Base-by-base conservation (phyloP, 2,888 invertebrate species). In the Archips xylosteana region DNA sequence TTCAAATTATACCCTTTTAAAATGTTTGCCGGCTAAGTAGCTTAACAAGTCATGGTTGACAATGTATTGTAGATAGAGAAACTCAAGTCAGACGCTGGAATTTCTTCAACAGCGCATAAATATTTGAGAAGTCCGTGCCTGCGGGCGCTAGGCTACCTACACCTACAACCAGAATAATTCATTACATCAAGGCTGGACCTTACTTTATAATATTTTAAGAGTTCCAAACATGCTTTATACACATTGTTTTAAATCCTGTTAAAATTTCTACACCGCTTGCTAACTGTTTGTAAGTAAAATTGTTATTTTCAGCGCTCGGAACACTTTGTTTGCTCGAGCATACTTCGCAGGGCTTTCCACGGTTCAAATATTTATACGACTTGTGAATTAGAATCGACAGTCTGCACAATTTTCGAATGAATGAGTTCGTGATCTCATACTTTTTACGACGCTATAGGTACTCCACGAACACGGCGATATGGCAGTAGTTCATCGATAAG, bases 131-230 rank as follows among this genome's bases (percentile, higher is more conserved):
- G 59, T 13, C 64, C 42, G 15, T 68, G 47, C 68, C 68, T 23
- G 54, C 47, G 68, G 23, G 63, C 13, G 62, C 23, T 49, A 42
- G 13, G 47, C 61, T 68, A 60, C 68, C 61, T 68, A 60, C 68
- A 60, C 73, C 69, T 64, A 64, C 68, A 60, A 63, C 69, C n/a
- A 63, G 69, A 73, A 73, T 73, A 59, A 73, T 73, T 69, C 73
- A 73, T 68, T 59, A 68, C 59, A 63, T 49, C 68, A 69, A 63
- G 63, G 42, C 64, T 54, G 32, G 15, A 64, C 63, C 51, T 59
- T 42, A 36, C 59, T n/a, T 34, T 45, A 45, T 62, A 63, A 23
- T 49, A 49, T 64, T 73, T 49, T 39, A 73, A 69, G 73, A 73
- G 63, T 64, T 32, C 57, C 32, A 68, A 69, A 64, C 47, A 59